These are phyloP conservation scores for Vanessa atalanta DNA, from an alignment of 1,140 invertebrate species.

Conservation along the genomic window DNA sequence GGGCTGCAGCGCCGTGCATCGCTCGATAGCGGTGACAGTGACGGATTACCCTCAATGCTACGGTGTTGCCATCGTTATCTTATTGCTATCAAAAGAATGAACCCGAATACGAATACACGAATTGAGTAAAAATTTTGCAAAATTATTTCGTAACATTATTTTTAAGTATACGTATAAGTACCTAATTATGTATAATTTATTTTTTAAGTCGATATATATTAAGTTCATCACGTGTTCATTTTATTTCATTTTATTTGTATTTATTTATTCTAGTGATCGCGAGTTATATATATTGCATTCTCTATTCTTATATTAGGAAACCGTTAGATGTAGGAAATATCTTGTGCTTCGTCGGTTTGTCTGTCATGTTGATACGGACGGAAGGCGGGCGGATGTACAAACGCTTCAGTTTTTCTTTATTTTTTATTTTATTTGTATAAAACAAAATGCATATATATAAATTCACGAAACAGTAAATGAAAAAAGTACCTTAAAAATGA, in stretches of 20 bases:
- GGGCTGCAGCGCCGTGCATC: conserved; percentile 68
- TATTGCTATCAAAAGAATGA: conserved; percentile 44
- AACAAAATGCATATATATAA: too few relatives aligned
- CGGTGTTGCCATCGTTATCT: conserved; percentile 46
- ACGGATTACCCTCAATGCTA: conserved; percentile 67
- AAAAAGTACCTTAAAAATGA: too few relatives aligned
- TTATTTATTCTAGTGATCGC: not conserved
- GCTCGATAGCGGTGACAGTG: conserved; percentile 78
- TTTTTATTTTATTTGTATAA: not conserved
- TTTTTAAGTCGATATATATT: not conserved
- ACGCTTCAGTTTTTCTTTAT: not conserved
- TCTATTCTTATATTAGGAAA: conserved; percentile 18
- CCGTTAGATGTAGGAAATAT: conserved; percentile 20
- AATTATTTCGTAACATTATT: too few relatives aligned
- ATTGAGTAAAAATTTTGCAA: conserved; percentile 14
- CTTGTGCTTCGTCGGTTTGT: conserved; percentile 14
- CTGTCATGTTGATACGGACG: conserved; percentile 10
- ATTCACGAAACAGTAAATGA: too few relatives aligned
- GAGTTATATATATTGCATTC: not conserved
- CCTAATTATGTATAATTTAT: not conserved
- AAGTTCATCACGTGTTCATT: not conserved
- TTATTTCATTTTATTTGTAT: not conserved
- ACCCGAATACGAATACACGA: conserved; percentile 35
- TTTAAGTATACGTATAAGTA: too few relatives aligned
- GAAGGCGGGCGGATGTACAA: conserved; percentile 9